Conservation (phyloP, 2,113 vertebrate genomes). For the Megaptera novaeangliae region DNA sequence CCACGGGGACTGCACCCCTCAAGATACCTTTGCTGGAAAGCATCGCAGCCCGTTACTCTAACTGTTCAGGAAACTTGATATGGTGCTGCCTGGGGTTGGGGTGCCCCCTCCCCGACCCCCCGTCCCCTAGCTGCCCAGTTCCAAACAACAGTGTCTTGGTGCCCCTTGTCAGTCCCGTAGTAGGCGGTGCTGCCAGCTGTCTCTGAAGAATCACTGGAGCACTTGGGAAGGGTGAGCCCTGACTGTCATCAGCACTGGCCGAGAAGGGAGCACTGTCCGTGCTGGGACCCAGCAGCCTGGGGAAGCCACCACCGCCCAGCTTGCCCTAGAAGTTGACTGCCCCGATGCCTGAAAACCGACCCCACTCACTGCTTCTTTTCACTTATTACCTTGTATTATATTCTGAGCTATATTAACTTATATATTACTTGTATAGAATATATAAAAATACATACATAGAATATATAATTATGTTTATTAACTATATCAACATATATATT, state of each 20-base stretch:
- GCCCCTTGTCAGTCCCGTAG: accelerated
- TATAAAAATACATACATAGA: background rate
- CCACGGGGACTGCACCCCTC: background rate
- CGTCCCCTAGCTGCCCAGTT: background rate
- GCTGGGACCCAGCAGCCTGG: background rate
- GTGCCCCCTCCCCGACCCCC: accelerated
- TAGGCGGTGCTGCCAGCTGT: background rate
- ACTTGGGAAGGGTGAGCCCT: too few relatives aligned
- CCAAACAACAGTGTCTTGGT: background rate
- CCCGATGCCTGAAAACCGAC: background rate
- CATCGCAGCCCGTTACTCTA: too few relatives aligned
- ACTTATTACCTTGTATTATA: background rate
- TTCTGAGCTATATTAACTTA: background rate
- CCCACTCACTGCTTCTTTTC: background rate
- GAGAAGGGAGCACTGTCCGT: background rate
- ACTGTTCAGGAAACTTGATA: background rate
- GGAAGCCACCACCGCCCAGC: background rate
- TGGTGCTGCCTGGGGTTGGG: background rate
- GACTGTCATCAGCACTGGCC: background rate
- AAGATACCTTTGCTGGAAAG: background rate
- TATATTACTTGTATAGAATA: background rate
- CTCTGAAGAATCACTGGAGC: background rate
- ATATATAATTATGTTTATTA: background rate
- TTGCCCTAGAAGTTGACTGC: background rate
- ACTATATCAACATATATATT: background rate